Percentiles rank a stretch among this genome's conserved stretches.
Evolutionary conservation across 2,113 vertebrate genomes (phyloP).

Genomic region (Procavia capensis): DNA sequence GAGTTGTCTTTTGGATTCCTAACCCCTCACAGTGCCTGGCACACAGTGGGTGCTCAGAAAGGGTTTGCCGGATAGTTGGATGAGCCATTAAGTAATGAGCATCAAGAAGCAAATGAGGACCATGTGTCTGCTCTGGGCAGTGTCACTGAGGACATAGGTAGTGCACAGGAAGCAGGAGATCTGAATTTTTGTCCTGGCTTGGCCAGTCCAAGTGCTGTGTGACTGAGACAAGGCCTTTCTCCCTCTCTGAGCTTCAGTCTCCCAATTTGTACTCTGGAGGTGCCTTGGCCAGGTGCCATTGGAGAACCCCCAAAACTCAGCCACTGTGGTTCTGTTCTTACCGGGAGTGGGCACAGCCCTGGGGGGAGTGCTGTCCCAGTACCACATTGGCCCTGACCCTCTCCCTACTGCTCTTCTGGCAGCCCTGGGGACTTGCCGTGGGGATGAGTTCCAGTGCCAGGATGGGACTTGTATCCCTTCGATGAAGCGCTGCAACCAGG

Average conservation of each 20-base stretch:
- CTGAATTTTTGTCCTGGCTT: background rate
- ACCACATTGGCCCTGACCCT: background rate
- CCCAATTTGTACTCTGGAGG: constrained; percentile 13
- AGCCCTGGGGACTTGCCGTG: constrained; percentile 91
- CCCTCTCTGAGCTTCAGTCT: constrained; percentile 83
- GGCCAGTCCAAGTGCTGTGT: constrained; percentile 13
- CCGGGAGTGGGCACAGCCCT: background rate
- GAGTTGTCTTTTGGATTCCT: background rate
- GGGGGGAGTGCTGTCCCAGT: background rate
- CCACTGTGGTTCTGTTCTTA: constrained; percentile 12
- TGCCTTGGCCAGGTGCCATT: constrained; percentile 63
- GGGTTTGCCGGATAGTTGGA: background rate
- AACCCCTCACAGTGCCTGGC: background rate
- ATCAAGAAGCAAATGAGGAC: background rate
- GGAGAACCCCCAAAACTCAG: constrained; percentile 18
- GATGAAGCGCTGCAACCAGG: constrained; percentile 94
- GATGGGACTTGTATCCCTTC: constrained; percentile 95
- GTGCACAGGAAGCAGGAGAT: background rate
- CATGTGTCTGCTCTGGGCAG: background rate
- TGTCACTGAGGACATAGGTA: background rate
- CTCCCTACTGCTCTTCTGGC: background rate
- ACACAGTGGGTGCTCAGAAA: background rate
- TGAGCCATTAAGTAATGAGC: background rate
- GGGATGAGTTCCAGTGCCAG: constrained; percentile 96
- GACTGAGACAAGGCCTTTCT: constrained; percentile 41